Conservation (phyloP, 2,113 vertebrate genomes). For the Pseudorhombus dupliciocellatus region DNA sequence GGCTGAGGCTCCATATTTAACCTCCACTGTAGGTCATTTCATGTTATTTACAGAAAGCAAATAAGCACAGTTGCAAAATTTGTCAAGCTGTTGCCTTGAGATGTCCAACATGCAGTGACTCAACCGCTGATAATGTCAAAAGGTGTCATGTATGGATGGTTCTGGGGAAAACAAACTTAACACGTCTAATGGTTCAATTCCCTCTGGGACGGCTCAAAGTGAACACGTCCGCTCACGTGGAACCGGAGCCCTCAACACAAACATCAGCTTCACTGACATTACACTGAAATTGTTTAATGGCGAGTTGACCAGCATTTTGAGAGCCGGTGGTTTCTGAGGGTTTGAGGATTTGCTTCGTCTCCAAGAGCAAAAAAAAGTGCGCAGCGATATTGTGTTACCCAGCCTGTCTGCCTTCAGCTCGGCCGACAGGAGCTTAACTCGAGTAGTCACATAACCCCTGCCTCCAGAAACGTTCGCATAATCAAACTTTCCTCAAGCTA, state of each 20-base stretch:
- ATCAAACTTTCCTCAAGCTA: not conserved
- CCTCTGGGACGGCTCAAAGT: conserved; percentile 31
- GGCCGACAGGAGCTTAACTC: not conserved
- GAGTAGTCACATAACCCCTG: not conserved
- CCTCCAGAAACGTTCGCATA: not conserved
- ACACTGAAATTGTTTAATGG: conserved; percentile 35
- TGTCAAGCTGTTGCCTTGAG: not conserved
- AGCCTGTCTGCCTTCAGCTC: conserved; percentile 14
- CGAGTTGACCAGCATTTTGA: conserved; percentile 26
- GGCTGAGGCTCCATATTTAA: not conserved
- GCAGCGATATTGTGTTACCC: conserved; percentile 38
- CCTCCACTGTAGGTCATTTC: not conserved
- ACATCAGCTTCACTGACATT: conserved; percentile 28
- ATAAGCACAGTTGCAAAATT: not conserved
- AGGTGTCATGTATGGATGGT: no score
- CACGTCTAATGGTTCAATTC: conserved; percentile 7
- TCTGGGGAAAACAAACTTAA: no score
- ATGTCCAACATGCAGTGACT: not conserved
- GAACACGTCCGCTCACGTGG: conserved; percentile 31
- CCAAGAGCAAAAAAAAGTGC: not conserved
- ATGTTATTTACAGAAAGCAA: not conserved
- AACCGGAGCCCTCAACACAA: conserved; percentile 33
- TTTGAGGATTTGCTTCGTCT: conserved; percentile 21
- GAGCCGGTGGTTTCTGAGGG: conserved; percentile 32
- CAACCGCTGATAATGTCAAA: not conserved